Base-by-base conservation (phyloP, 35 echinoderm and acorn worm genomes). In the Apostichopus japonicus region DNA sequence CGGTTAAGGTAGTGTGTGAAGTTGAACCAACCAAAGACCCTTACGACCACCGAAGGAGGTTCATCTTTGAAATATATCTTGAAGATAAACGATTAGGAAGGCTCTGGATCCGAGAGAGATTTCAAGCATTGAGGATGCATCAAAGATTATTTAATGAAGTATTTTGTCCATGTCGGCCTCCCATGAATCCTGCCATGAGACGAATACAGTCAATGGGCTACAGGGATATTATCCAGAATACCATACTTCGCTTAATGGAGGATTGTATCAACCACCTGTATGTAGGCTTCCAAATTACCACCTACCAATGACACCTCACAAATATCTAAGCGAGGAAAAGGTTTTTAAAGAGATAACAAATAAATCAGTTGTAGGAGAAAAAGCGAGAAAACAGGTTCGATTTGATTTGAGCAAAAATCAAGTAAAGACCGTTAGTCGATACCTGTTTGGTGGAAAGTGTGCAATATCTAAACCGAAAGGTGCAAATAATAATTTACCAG, bases 1-100 rank as follows among this genome's bases (percentile, higher is more conserved):
- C 83, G 22, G 55, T 87, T 87, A 54, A 87, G 21, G 17, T 87
- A 52, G 83, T 63, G 25, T 63, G 83, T 87, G 83, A 87, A 65
- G 55, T 87, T 87, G 11, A 52, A 1, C 5, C n/a, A n/a, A n/a
- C 59, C 83, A 87, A n/a, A 27, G 53, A 87, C n/a, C 55, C 3
- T 55, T 52, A 16, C 55, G 83, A 57, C 57, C 83, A 57, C 24
- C 5, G 15, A 19, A 65, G 55, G 55, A 23, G 83, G 17, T 55
- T 87, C 10, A 23, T 55, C 10, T 87, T 87, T 87, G 44, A 57
- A 65, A 57, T 6, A 61, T 7, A 10, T 57, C 83, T 57, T 5
- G 57, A 52, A 9, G 33, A 16, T 57, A 54, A 55, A 65, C 51
- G 56, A 87, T 6, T 11, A 5, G 22, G 83, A 8, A 58, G 54